phyloP scores from a whole-genome alignment of 2,888 invertebrate species.

The Melikaiella ostensackeni region DNA sequence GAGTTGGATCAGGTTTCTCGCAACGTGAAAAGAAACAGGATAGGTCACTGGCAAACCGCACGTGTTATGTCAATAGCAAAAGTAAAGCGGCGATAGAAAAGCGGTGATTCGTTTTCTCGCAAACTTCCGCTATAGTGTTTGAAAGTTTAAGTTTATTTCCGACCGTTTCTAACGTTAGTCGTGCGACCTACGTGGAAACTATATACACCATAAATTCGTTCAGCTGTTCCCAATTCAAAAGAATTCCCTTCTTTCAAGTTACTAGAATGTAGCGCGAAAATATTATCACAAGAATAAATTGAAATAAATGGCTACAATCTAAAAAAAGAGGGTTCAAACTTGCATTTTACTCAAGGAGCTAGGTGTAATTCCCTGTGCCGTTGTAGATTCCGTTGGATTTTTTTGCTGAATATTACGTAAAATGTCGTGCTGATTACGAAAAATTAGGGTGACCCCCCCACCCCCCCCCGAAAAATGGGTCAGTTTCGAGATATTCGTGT shows the following conservation, averaged over 20 bases:
- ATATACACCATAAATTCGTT: slow-evolving; percentile 7
- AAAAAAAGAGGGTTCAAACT: neutral
- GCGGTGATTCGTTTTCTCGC: slow-evolving; percentile 22
- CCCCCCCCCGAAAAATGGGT: no score
- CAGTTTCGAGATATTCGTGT: no score
- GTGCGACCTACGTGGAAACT: neutral
- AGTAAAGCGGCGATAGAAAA: slow-evolving; percentile 31
- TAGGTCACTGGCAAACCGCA: slow-evolving; percentile 52
- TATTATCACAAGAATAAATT: neutral
- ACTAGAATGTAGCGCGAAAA: neutral
- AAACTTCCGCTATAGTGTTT: slow-evolving; percentile 13
- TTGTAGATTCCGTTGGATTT: no score
- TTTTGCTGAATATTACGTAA: no score
- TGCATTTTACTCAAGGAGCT: no score
- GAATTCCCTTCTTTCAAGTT: neutral
- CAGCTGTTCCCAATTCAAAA: neutral
- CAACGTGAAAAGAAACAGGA: slow-evolving; percentile 51
- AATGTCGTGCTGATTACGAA: no score
- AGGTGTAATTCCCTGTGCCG: no score
- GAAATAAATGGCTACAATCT: neutral
- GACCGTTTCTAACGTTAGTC: neutral
- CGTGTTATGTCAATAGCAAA: slow-evolving; percentile 50
- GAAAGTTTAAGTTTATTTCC: slow-evolving; percentile 32
- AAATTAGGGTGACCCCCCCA: no score
- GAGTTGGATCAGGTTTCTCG: slow-evolving; percentile 49